These are phyloP conservation scores for Conopomorpha cramerella DNA, from an alignment of 1,140 invertebrate species.

Conservation along the genomic window DNA sequence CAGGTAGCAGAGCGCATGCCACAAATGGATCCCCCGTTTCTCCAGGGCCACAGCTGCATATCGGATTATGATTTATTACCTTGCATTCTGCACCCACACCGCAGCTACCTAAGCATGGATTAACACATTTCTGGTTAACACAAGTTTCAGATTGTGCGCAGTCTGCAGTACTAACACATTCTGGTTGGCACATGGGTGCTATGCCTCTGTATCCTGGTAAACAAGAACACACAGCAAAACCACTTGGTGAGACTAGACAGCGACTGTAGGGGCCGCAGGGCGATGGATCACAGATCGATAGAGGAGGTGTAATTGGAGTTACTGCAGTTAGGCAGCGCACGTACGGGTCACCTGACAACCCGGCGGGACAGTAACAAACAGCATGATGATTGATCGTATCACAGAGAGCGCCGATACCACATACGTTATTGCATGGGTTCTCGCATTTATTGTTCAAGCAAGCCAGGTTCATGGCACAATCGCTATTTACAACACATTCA, in stretches of 20 bases:
- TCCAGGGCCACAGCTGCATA: constrained; percentile 76
- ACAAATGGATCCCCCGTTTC: constrained; percentile 81
- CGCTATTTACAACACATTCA: constrained; percentile 79
- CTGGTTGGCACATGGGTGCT: constrained; percentile 79
- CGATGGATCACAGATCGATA: constrained; percentile 71
- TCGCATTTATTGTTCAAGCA: constrained; percentile 82
- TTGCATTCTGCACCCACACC: constrained; percentile 74
- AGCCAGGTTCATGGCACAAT: constrained; percentile 70
- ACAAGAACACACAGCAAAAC: constrained; percentile 79
- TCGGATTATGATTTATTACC: constrained; percentile 81
- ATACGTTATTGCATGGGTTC: constrained; percentile 77
- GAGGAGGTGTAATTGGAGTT: constrained; percentile 25
- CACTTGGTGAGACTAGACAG: constrained; percentile 71
- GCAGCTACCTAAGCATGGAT: constrained; percentile 80
- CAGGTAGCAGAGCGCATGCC: constrained; percentile 64
- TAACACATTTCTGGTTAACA: constrained; percentile 76
- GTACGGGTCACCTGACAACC: constrained; percentile 79
- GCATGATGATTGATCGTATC: constrained; percentile 78
- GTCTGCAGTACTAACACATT: constrained; percentile 80
- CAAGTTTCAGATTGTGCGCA: constrained; percentile 78
- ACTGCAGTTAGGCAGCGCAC: constrained; percentile 67
- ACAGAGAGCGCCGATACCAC: constrained; percentile 76
- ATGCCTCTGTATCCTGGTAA: constrained; percentile 77
- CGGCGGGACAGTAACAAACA: constrained; percentile 75
- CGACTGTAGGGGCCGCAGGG: constrained; percentile 80